Conservation (phyloP, 2,797 vertebrate species). For the Coregonus sp. region DNA sequence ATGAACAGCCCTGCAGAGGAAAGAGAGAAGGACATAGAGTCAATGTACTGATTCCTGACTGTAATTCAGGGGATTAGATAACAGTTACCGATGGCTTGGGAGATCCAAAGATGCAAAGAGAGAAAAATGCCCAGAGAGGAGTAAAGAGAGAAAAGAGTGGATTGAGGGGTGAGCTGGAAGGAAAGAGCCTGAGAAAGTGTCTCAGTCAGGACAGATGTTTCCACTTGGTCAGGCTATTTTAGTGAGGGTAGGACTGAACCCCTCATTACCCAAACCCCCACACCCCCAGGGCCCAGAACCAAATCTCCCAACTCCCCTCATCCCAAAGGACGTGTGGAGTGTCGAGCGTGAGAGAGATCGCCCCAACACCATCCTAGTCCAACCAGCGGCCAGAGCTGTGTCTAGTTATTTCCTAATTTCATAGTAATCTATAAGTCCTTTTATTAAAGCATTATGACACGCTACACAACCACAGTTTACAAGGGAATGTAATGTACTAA, state of each 20-base stretch:
- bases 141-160: not conserved
- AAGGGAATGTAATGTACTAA: too few species aligned
- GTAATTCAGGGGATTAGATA: not conserved
- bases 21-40: constrained; percentile 2
- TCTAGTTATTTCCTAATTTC: too few species aligned
- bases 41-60: constrained; percentile 1
- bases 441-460: too few species aligned
- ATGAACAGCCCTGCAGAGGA: constrained; percentile 83
- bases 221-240: constrained; percentile 7
- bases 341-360: too few species aligned
- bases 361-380: too few species aligned
- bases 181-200: constrained; percentile 17
- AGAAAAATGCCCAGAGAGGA: not conserved
- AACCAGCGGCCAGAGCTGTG: too few species aligned
- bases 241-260: constrained; percentile 21
- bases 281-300: too few species aligned
- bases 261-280: not conserved
- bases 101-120: not conserved
- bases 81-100: not conserved
- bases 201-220: constrained; percentile 16
- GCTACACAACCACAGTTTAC: too few species aligned
- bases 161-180: not conserved
- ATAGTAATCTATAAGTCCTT: too few species aligned
- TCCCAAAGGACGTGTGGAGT: too few species aligned
- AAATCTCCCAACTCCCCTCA: too few species aligned